These are phyloP conservation scores for Caerostris darwini DNA, from an alignment of 1,140 invertebrate species.

Conservation along the genomic window DNA sequence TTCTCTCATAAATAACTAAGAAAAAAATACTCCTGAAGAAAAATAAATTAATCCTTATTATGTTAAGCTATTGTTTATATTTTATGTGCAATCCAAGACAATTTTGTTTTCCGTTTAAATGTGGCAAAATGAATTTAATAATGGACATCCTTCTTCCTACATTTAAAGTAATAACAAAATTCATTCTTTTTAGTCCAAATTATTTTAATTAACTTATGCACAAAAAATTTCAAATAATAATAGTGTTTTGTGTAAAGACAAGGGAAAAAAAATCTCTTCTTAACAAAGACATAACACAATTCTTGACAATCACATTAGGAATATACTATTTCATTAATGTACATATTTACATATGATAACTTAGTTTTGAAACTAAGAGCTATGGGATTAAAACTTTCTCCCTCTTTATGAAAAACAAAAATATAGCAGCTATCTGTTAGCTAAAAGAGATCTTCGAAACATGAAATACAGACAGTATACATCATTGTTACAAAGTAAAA, in stretches of 20 bases:
- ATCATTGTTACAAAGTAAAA: conserved; percentile 3
- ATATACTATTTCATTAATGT: conserved; percentile 72
- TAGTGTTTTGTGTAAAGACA: not conserved
- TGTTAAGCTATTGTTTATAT: no score
- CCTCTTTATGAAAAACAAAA: conserved; percentile 1
- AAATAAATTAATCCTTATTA: no score
- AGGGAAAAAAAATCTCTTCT: not conserved
- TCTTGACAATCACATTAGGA: conserved; percentile 62
- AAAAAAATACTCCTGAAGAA: no score
- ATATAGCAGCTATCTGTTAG: conserved; percentile 13
- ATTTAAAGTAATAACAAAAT: no score
- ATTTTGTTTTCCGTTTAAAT: no score
- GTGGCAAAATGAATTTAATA: no score
- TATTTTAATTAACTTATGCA: no score
- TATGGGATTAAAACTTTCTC: conserved; percentile 30
- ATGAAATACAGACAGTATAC: conserved; percentile 1
- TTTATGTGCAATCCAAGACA: no score
- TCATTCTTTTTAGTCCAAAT: no score
- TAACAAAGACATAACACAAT: conserved; percentile 18
- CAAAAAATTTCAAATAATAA: no score
- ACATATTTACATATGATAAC: conserved; percentile 69
- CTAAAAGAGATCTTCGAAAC: not conserved
- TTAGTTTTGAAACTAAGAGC: conserved; percentile 18
- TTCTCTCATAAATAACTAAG: no score
- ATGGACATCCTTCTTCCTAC: no score